Conservation (phyloP, 2,797 vertebrate species). For the Eulemur rubriventer region DNA sequence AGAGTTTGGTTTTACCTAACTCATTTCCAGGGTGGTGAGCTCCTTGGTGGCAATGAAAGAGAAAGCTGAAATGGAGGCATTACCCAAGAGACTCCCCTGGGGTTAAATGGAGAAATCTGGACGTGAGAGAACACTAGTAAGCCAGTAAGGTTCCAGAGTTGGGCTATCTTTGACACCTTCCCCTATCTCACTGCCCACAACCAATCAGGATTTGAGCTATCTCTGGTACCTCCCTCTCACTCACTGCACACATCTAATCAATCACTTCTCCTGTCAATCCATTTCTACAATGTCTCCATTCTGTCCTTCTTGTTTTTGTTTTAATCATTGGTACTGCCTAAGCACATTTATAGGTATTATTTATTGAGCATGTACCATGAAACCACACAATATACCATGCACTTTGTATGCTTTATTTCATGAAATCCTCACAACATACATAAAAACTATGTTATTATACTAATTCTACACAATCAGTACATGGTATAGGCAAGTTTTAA, state of each 20-base stretch:
- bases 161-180: background rate
- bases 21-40: background rate
- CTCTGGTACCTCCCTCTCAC: background rate
- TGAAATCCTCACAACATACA: background rate
- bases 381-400: background rate
- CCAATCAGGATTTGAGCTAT: background rate
- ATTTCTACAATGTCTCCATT: background rate
- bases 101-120: background rate
- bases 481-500: background rate
- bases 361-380: background rate
- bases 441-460: background rate
- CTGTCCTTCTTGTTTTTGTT: background rate
- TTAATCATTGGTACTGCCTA: background rate
- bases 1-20: background rate
- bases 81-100: background rate
- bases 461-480: background rate
- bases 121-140: background rate
- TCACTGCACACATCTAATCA: background rate
- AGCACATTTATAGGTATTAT: background rate
- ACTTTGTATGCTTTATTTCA: background rate
- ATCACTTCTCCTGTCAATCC: background rate
- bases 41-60: background rate
- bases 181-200: background rate
- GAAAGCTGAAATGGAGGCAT: background rate
- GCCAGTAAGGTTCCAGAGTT: background rate